Evolutionary conservation across 2,888 invertebrate genomes (phyloP).

Genomic region (Tyria jacobaeae): DNA sequence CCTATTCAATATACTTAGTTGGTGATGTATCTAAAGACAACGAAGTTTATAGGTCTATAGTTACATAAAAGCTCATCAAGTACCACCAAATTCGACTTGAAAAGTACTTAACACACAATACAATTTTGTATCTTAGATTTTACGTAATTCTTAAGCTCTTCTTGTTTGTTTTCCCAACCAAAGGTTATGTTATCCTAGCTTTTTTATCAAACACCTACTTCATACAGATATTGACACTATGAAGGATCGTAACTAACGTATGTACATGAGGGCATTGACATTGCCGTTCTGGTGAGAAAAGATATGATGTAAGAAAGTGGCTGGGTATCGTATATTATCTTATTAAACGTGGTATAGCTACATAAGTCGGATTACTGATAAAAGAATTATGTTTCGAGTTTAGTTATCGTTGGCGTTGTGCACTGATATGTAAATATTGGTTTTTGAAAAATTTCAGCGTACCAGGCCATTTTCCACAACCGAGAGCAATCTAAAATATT

Average conservation of each 20-base stretch:
- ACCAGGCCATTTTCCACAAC: too few species aligned
- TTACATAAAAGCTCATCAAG: background rate
- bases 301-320: background rate
- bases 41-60: too few species aligned
- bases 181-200: background rate
- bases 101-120: too few species aligned
- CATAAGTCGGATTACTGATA: background rate
- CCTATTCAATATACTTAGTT: too few species aligned
- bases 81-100: background rate
- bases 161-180: too few species aligned
- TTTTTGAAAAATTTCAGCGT: too few species aligned
- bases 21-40: too few species aligned
- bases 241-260: background rate
- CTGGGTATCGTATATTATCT: background rate
- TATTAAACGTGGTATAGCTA: background rate
- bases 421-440: too few species aligned
- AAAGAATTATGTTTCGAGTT: background rate
- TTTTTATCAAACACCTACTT: background rate
- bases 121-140: too few species aligned
- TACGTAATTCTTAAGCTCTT: background rate
- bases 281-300: background rate
- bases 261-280: slow-evolving; percentile 4
- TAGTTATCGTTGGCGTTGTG: too few species aligned
- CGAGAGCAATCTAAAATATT: too few species aligned
- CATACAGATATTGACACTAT: background rate